These are phyloP conservation scores for Microtus agrestis DNA, from an alignment of 2,797 vertebrate genomes.

Conservation along the genomic window DNA sequence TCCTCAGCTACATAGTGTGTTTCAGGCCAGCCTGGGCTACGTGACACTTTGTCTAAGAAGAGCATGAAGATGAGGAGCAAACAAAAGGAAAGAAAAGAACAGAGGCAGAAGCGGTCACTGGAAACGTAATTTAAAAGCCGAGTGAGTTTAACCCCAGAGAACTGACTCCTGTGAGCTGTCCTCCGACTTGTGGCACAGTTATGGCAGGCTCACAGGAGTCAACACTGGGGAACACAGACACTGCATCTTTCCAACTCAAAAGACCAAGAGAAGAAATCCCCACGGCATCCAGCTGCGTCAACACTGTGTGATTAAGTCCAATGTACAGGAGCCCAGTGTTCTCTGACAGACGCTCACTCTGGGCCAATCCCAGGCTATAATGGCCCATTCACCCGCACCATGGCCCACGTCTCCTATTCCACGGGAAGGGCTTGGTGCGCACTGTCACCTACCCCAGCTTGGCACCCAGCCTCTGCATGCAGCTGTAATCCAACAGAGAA, in stretches of 20 bases:
- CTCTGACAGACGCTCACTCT: background rate
- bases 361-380: background rate
- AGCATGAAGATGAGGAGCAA: background rate
- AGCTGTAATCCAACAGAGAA: constrained; percentile 92
- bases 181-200: background rate
- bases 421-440: background rate
- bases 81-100: background rate
- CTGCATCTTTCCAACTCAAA: background rate
- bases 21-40: background rate
- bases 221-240: background rate
- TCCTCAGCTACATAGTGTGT: background rate
- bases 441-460: constrained; percentile 94
- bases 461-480: constrained; percentile 96
- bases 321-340: background rate
- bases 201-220: background rate
- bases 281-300: background rate
- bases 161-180: background rate
- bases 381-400: background rate
- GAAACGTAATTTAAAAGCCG: no score
- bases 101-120: background rate
- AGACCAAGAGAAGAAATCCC: background rate
- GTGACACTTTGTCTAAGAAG: background rate
- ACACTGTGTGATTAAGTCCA: background rate
- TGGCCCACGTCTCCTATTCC: rapidly evolving
- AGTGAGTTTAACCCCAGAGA: background rate